Conservation (phyloP, 2,888 invertebrate species). For the Pseudococcus jackbeardsleyi region DNA sequence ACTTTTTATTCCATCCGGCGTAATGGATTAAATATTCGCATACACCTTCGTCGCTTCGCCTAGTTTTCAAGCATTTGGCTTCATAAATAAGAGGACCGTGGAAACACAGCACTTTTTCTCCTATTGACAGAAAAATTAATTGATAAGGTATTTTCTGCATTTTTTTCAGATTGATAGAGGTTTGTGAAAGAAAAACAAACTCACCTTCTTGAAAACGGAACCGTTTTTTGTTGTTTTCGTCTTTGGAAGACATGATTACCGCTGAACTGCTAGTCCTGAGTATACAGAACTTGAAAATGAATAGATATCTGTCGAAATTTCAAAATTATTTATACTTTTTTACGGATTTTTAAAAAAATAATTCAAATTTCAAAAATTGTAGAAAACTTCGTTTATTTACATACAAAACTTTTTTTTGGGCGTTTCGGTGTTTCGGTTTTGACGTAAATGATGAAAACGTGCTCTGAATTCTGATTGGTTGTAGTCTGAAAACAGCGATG, state of each 20-base stretch:
- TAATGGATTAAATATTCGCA: constrained; percentile 95
- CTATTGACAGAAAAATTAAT: constrained; percentile 71
- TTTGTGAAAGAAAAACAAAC: neutral
- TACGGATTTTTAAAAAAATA: too few species aligned
- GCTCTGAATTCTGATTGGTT: too few species aligned
- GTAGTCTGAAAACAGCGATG: too few species aligned
- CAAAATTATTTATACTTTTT: neutral
- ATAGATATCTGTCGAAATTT: neutral
- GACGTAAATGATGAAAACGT: too few species aligned
- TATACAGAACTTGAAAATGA: neutral
- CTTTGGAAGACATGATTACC: constrained; percentile 42
- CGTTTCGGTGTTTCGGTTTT: too few species aligned
- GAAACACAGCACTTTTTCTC: constrained; percentile 93
- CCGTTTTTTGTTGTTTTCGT: constrained; percentile 22
- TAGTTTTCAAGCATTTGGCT: constrained; percentile 92
- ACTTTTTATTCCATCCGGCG: constrained; percentile 90
- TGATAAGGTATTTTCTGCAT: neutral
- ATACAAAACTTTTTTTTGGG: too few species aligned
- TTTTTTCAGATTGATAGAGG: neutral
- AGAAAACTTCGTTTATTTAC: too few species aligned
- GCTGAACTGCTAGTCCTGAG: neutral
- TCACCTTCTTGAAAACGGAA: constrained; percentile 57
- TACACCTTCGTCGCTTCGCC: constrained; percentile 71
- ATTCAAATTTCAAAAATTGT: too few species aligned
- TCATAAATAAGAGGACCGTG: constrained; percentile 97